phyloP scores from a whole-genome alignment of 64 coral and sea anemone genomes.

The Pocillopora damicornis region DNA sequence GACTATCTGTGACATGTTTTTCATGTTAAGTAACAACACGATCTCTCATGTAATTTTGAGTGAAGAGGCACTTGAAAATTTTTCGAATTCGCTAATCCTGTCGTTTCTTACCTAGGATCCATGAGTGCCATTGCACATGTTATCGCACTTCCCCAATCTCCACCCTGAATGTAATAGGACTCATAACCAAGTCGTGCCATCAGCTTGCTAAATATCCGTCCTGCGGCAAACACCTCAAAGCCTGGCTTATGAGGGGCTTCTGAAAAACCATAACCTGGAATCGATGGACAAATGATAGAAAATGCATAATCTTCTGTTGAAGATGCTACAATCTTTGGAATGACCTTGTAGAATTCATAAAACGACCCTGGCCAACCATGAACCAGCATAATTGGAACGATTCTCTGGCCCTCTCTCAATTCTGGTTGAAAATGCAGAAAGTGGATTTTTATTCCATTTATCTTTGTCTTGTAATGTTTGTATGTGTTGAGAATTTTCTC shows the following conservation, averaged over 20 bases:
- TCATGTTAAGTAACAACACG: too few species aligned
- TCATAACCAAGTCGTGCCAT: constrained; percentile 71
- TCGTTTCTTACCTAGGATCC: constrained; percentile 58
- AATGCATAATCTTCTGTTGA: constrained; percentile 56
- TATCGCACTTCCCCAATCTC: constrained; percentile 82
- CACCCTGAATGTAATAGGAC: constrained; percentile 87
- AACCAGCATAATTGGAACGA: constrained; percentile 84
- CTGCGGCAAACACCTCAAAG: constrained; percentile 36
- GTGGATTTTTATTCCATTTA: constrained; percentile 81
- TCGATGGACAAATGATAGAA: constrained; percentile 87
- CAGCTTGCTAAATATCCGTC: constrained; percentile 74
- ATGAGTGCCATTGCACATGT: constrained; percentile 63
- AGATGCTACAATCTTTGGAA: constrained; percentile 50
- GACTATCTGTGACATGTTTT: too few species aligned
- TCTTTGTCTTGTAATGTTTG: constrained; percentile 60
- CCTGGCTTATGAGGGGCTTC: constrained; percentile 84
- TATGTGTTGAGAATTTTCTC: constrained; percentile 71
- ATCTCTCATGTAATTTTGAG: too few species aligned
- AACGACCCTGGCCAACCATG: constrained; percentile 99
- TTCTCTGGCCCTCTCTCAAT: constrained; percentile 39
- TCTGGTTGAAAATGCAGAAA: constrained; percentile 76
- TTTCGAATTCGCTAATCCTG: too few species aligned
- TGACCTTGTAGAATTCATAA: constrained; percentile 86
- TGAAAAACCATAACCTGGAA: constrained; percentile 89
- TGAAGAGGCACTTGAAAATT: too few species aligned